Conservation (phyloP, 2,797 vertebrate genomes). For the Poecile montanus region DNA sequence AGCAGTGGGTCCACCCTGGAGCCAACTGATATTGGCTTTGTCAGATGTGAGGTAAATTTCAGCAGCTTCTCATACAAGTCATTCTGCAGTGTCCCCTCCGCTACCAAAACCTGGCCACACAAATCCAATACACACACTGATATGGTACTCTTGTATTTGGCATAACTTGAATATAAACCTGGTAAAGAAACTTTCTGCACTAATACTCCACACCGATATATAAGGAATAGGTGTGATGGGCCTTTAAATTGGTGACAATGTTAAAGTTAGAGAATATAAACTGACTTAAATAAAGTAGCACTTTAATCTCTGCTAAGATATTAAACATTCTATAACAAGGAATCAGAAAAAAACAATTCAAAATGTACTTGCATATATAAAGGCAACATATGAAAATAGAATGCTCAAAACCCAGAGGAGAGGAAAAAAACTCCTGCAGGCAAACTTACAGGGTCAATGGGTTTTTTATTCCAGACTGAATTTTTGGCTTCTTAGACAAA, state of each 20-base stretch:
- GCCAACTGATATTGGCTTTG: neutral
- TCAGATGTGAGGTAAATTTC: neutral
- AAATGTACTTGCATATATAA: neutral
- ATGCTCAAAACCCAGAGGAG: neutral
- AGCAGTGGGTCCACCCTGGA: accelerated
- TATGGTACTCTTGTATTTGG: neutral
- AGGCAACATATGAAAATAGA: neutral
- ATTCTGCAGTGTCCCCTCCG: neutral
- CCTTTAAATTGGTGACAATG: neutral
- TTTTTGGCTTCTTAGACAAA: neutral
- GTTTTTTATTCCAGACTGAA: neutral
- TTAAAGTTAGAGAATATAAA: neutral
- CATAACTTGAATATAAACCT: neutral
- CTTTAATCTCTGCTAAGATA: neutral
- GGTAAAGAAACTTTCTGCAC: neutral
- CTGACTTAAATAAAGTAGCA: neutral
- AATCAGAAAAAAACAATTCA: neutral
- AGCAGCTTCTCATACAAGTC: neutral
- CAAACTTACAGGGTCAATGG: neutral
- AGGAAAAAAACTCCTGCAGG: neutral
- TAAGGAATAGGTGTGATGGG: neutral
- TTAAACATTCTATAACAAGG: neutral
- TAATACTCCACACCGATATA: neutral
- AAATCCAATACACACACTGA: neutral
- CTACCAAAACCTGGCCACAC: neutral